Conservation (phyloP, 2,888 invertebrate genomes). For the Trichopoda pennipes region DNA sequence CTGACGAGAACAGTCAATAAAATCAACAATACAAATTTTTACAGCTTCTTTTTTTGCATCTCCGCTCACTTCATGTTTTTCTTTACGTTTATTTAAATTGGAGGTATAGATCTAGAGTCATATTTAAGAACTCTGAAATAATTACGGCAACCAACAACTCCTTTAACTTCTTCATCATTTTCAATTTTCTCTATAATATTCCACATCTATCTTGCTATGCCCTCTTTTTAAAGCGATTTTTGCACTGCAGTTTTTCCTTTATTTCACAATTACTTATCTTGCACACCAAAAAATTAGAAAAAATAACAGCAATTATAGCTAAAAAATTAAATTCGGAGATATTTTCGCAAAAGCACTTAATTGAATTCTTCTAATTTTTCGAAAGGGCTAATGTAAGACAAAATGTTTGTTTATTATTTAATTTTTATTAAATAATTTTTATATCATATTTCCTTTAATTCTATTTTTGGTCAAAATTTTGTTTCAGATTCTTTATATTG, state of each 20-base stretch:
- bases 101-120: conserved; percentile 29
- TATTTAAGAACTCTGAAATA: conserved; percentile 21
- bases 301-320: too few species aligned
- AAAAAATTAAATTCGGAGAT: too few species aligned
- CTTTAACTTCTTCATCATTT: conserved; percentile 13
- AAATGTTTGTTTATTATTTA: too few species aligned
- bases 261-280: conserved; percentile 26
- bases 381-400: too few species aligned
- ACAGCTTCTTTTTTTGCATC: too few species aligned
- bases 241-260: conserved; percentile 23
- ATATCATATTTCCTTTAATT: too few species aligned
- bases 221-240: conserved; percentile 13
- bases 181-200: conserved; percentile 5
- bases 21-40: too few species aligned
- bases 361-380: too few species aligned
- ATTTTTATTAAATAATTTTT: too few species aligned
- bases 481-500: too few species aligned
- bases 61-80: conserved; percentile 6
- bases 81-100: conserved; percentile 28
- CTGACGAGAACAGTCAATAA: background rate
- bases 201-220: conserved; percentile 9
- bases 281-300: conserved; percentile 16
- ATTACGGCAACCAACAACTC: conserved; percentile 26
- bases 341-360: too few species aligned
- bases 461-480: too few species aligned